Percentiles rank a stretch among this genome's conserved stretches.
phyloP scores from a whole-genome alignment of 2,797 vertebrate genomes.

The Hemibagrus guttatus region DNA sequence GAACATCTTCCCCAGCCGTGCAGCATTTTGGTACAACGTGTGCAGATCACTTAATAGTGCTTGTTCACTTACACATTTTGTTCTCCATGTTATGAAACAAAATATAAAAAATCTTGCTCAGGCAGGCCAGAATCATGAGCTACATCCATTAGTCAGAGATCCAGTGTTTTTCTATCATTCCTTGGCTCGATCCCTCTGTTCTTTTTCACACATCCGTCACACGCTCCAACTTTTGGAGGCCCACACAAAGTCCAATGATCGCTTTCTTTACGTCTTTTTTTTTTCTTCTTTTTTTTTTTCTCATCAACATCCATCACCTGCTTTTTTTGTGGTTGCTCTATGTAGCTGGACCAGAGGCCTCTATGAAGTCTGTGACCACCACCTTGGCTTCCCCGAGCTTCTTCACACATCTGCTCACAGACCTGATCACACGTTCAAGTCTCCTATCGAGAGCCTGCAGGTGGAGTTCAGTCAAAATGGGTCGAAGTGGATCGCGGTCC shows the following conservation, averaged over 20 bases:
- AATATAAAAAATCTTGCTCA: not conserved
- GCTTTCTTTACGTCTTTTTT: not conserved
- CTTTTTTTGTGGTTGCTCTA: not conserved
- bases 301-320: constrained; percentile 33
- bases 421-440: constrained; percentile 77
- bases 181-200: not conserved
- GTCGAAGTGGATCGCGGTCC: constrained; percentile 76
- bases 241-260: not conserved
- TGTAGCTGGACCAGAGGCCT: constrained; percentile 17
- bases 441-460: constrained; percentile 89
- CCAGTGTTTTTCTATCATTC: constrained; percentile 19
- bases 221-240: not conserved
- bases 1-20: not conserved
- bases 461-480: constrained; percentile 86
- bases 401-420: constrained; percentile 77
- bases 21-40: not conserved
- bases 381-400: constrained; percentile 79
- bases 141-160: constrained; percentile 4
- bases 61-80: not conserved
- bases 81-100: not conserved
- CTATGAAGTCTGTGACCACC: constrained; percentile 71
- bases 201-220: not conserved
- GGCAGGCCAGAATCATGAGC: not conserved
- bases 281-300: not conserved
- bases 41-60: not conserved